Conservation (phyloP, 2,888 invertebrate species). For the Rhimphoctona megacephalus region DNA sequence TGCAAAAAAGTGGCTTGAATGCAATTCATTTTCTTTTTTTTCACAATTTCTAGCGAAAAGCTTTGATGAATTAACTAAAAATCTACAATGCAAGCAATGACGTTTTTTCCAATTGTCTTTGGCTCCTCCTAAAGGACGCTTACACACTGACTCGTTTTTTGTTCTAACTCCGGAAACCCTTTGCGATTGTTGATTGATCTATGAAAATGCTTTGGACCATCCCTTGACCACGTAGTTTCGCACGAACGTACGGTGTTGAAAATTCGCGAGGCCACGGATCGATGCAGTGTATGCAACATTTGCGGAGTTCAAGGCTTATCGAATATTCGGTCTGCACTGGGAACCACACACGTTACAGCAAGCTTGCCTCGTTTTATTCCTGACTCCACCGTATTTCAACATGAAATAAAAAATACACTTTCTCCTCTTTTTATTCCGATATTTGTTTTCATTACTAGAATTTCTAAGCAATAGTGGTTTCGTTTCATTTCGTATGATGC, state of each 20-base stretch:
- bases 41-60: background rate
- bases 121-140: background rate
- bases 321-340: slow-evolving; percentile 32
- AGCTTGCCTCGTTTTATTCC: background rate
- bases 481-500: background rate
- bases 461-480: background rate
- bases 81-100: background rate
- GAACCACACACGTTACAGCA: slow-evolving; percentile 26
- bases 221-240: slow-evolving; percentile 20
- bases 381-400: slow-evolving; percentile 20
- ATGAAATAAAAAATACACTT: background rate
- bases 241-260: slow-evolving; percentile 44
- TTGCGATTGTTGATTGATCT: slow-evolving; percentile 48
- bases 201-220: slow-evolving; percentile 46
- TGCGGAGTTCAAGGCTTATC: slow-evolving; percentile 49
- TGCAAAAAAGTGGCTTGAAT: background rate
- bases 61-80: slow-evolving; percentile 8
- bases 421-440: background rate
- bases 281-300: slow-evolving; percentile 31
- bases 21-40: background rate
- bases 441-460: background rate
- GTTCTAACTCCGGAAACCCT: slow-evolving; percentile 1
- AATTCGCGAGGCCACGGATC: slow-evolving; percentile 53
- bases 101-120: background rate
- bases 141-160: background rate